Percentiles rank a stretch among this genome's conserved stretches.
phyloP scores from a whole-genome alignment of 2,888 invertebrate genomes.

The Tortricodes alternella region DNA sequence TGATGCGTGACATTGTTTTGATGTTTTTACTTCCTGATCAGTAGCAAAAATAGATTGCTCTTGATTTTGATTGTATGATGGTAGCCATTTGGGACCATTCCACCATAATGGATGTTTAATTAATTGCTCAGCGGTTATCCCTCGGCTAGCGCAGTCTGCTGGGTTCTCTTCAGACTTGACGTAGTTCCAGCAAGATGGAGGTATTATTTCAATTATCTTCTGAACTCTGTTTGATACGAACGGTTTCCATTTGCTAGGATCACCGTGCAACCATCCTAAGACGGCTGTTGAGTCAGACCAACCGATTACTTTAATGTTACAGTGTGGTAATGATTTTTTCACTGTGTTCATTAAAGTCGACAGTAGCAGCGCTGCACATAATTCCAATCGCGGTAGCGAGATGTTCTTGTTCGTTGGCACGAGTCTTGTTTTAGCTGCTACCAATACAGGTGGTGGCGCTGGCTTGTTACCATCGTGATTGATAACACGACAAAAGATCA shows the following conservation, averaged over 20 bases:
- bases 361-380: conserved; percentile 2
- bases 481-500: conserved; percentile 24
- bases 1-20: not conserved
- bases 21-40: conserved; percentile 1
- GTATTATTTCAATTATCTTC: conserved; percentile 30
- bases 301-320: conserved; percentile 18
- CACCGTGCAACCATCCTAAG: conserved; percentile 33
- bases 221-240: conserved; percentile 25
- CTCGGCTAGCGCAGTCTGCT: conserved; percentile 35
- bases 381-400: conserved; percentile 8
- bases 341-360: conserved; percentile 31
- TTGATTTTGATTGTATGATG: not conserved
- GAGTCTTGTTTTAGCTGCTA: not conserved
- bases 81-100: not conserved
- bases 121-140: not conserved
- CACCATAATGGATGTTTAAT: conserved; percentile 1
- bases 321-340: not conserved
- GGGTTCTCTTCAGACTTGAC: conserved; percentile 36
- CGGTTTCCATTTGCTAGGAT: conserved; percentile 27
- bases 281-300: conserved; percentile 34
- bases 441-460: not conserved
- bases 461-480: not conserved
- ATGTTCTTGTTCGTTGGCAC: conserved; percentile 29
- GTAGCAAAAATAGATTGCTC: not conserved
- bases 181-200: conserved; percentile 33